Conservation (phyloP, 2,888 invertebrate genomes). For the Doris montereyensis region DNA sequence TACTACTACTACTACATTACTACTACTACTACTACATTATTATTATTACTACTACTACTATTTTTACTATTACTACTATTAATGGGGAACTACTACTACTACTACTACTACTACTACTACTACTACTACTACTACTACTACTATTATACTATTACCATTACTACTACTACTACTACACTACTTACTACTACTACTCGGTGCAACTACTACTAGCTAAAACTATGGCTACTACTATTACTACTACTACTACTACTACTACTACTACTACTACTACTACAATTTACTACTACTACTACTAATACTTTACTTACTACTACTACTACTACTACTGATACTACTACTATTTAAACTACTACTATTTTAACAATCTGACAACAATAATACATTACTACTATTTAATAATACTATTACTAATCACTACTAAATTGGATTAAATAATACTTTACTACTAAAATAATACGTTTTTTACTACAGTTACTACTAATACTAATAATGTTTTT, state of each 20-base stretch:
- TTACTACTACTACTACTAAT: constrained; percentile 4
- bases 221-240: background rate
- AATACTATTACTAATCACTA: too few relatives aligned
- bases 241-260: constrained; percentile 1
- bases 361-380: too few relatives aligned
- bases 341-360: too few relatives aligned
- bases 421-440: too few relatives aligned
- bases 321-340: constrained; percentile 3
- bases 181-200: background rate
- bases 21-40: too few relatives aligned
- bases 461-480: too few relatives aligned
- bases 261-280: constrained; percentile 5
- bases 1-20: too few relatives aligned
- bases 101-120: background rate
- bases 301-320: constrained; percentile 1
- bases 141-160: constrained; percentile 10
- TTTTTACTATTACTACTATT: too few relatives aligned
- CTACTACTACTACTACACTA: constrained; percentile 7
- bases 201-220: background rate
- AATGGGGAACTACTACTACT: background rate
- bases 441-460: too few relatives aligned
- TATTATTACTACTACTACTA: too few relatives aligned
- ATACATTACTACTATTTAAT: too few relatives aligned
- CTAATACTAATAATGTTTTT: too few relatives aligned
- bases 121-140: constrained; percentile 20